Evolutionary conservation across 2,113 vertebrate genomes (phyloP).

Genomic region (Sinocyclocheilus maitianheensis): DNA sequence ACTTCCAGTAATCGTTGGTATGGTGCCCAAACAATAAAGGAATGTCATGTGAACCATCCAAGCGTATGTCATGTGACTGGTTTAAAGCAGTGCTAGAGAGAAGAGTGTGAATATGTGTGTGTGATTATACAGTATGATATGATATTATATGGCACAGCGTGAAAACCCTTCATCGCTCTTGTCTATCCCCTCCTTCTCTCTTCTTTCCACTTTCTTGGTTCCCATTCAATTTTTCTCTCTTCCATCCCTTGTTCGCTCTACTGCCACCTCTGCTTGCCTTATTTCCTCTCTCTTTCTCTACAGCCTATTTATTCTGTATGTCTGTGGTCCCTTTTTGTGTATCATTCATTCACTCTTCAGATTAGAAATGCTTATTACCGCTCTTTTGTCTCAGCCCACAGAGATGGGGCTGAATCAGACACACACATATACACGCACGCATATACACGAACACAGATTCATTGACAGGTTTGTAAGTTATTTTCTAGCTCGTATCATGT

Average conservation of each 20-base stretch:
- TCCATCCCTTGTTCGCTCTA: background rate
- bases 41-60: constrained; percentile 33
- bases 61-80: constrained; percentile 24
- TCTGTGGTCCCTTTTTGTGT: constrained; percentile 71
- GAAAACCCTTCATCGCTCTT: constrained; percentile 27
- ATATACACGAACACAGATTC: constrained; percentile 49
- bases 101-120: constrained; percentile 10
- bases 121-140: constrained; percentile 11
- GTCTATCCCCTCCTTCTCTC: constrained; percentile 5
- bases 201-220: constrained; percentile 11
- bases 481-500: background rate
- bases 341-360: constrained; percentile 75
- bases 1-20: constrained; percentile 17
- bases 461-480: constrained; percentile 18
- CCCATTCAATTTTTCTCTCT: background rate
- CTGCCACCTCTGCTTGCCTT: background rate
- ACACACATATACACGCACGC: constrained; percentile 37
- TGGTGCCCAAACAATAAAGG: constrained; percentile 24
- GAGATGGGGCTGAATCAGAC: constrained; percentile 60
- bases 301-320: constrained; percentile 37
- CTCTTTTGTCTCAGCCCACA: constrained; percentile 70
- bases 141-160: constrained; percentile 33
- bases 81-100: constrained; percentile 7
- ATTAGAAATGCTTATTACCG: constrained; percentile 79
- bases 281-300: constrained; percentile 7